These are phyloP conservation scores for Nipponacmea schrenckii DNA, from an alignment of 2,888 invertebrate species.

Conservation along the genomic window DNA sequence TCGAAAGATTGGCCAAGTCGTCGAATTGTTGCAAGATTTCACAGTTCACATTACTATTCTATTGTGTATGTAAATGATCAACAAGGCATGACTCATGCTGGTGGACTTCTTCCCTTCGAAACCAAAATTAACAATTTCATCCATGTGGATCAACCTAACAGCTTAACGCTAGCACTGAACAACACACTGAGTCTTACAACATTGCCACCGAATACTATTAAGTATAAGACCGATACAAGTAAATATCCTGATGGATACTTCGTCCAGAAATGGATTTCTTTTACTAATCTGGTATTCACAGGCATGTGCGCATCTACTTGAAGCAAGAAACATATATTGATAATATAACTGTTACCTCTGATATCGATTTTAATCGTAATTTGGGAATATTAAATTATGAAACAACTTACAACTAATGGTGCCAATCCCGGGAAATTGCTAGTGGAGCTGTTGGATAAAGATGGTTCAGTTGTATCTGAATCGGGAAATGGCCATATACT, in stretches of 20 bases:
- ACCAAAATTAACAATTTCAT: conserved; percentile 80
- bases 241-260: conserved; percentile 75
- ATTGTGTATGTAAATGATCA: conserved; percentile 93
- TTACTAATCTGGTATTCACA: conserved; percentile 97
- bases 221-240: conserved; percentile 57
- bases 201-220: conserved; percentile 84
- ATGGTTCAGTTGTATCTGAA: conserved; percentile 39
- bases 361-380: conserved; percentile 32
- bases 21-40: conserved; percentile 85
- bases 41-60: conserved; percentile 91
- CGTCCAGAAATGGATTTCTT: conserved; percentile 93
- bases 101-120: conserved; percentile 96
- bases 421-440: conserved; percentile 12
- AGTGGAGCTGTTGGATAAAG: conserved; percentile 48
- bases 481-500: conserved; percentile 82
- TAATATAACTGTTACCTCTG: conserved; percentile 83
- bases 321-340: conserved; percentile 86
- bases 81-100: conserved; percentile 83
- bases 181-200: conserved; percentile 89
- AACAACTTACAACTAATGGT: conserved; percentile 33
- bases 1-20: conserved; percentile 78
- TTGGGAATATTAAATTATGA: conserved; percentile 46
- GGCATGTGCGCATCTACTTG: conserved; percentile 88
- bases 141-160: conserved; percentile 70
- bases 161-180: conserved; percentile 91